These are phyloP conservation scores for Euthynnus affinis DNA, from an alignment of 2,797 vertebrate genomes.

Conservation along the genomic window DNA sequence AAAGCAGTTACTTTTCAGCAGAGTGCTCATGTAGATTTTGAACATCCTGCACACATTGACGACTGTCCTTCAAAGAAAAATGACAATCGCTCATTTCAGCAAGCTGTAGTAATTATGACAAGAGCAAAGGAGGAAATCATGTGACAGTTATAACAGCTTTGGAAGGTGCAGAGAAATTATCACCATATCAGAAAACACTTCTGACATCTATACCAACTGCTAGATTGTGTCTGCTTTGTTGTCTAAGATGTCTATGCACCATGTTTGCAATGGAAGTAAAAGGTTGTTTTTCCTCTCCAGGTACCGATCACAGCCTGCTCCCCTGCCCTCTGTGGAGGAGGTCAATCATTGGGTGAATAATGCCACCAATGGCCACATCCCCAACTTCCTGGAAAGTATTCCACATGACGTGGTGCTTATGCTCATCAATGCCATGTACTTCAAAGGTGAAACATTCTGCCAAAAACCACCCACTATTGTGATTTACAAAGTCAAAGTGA, in stretches of 20 bases:
- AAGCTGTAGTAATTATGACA: too few species aligned
- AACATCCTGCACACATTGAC: background rate
- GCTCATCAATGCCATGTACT: conserved; percentile 92
- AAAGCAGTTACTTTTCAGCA: background rate
- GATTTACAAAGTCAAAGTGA: background rate
- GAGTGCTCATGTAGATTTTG: background rate
- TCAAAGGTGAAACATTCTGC: conserved; percentile 86
- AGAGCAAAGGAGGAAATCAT: too few species aligned
- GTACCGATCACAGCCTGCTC: conserved; percentile 86
- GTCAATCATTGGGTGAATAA: conserved; percentile 93
- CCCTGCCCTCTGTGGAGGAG: conserved; percentile 84
- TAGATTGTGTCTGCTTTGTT: background rate
- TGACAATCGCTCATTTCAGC: too few species aligned
- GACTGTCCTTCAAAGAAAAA: too few species aligned
- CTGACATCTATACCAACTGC: too few species aligned
- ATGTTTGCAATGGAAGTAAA: background rate
- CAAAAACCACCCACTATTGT: background rate
- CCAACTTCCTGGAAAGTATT: conserved; percentile 89
- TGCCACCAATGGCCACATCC: conserved; percentile 89
- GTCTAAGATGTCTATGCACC: too few species aligned
- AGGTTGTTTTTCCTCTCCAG: conserved; percentile 55
- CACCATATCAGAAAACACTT: too few species aligned
- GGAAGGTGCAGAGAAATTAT: too few species aligned
- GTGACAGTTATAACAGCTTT: too few species aligned
- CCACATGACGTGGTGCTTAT: conserved; percentile 86